Evolutionary conservation across 2,888 invertebrate genomes (phyloP), one percentile per base, ranked within the genome.

Genomic region (Gastrophysa polygoni): DNA sequence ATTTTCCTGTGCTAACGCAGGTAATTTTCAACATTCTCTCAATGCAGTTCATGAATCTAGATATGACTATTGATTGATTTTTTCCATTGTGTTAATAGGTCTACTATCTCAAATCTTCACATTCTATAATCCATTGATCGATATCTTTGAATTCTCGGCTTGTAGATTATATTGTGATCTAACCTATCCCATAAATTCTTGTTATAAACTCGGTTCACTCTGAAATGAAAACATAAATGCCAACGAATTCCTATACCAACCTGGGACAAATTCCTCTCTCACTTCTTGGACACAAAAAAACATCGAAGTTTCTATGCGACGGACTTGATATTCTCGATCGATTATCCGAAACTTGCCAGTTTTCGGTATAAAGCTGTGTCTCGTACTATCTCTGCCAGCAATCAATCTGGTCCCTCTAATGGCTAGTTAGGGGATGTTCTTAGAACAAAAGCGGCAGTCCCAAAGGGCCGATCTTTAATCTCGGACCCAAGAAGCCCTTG

Each of bases 401-500:
- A 68, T 68, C 68, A 62, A 59, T 66, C 57, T 54, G 58, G 58
- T 38, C 50, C 61, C 65, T 55, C 63, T 66, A 57, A 64, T 61
- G 55, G 63, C 56, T 62, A 59, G 63, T 61, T 61, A 54, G 65
- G 68, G 68, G 63, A 64, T 64, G 66, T 64, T 68, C 63, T 59
- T 60, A 60, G 66, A 66, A 66, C 66, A 66, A 66, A 64, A 66
- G 68, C 68, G 68, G 68, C 57, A 20, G 55, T 52, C 60, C 66
- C 61, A 68, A 68, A 66, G 68, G 64, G 58, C 63, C 59, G 62
- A 65, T 61, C 63, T 64, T 58, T 64, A 68, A 65, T 64, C 66
- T 68, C 56, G 54, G 16, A 24, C 54, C 16, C 20, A 14, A 38
- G 38, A 65, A 59, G 63, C 61, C 58, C 50, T 38, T 46, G 56